Evolutionary conservation across 2,113 vertebrate species (phyloP), one percentile per base, ranked within the genome.

Genomic region (Felis chaus): DNA sequence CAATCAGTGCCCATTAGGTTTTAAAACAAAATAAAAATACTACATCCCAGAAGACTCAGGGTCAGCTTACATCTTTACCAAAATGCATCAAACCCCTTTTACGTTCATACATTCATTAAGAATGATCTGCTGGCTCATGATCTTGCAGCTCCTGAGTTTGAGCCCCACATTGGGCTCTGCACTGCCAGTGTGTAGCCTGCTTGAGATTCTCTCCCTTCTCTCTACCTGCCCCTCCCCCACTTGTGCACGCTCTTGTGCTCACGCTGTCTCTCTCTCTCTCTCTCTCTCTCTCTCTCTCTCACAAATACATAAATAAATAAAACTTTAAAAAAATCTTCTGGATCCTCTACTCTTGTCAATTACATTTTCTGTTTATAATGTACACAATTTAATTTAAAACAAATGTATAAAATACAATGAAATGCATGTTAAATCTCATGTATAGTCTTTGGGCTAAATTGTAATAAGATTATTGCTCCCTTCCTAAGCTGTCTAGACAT

Each of bases 1-100:
- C 4, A 79, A n/a, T 78, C 27, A 84, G 68, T 71, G 1, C 10
- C 27, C 4, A 25, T 83, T 31, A 36, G 33, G 29, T 57, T 87
- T 97, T 82, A 41, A 95, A 79, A 68, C 25, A 91, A 71, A 79
- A 69, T 78, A 89, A 91, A 90, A 78, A 33, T n/a, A 45, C n/a
- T 71, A 7, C 25, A 71, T 36, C 3, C 3, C 18, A 39, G 23
- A 93, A 89, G 18, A 27, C 23, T 2, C 13, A 50, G 14, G 14
- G 3, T 93, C 48, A 65, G 31, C 27, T 92, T 65, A 48, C 2
- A 36, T 90, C 48, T 96, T 83, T 50, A 48, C 27, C 33, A 39
- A 66, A 29, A 61, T 11, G 84, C 33, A 82, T 36, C 16, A 89
- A 93, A 78, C 4, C 78, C 48, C 9, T 48, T 83, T 78, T 50